Evolutionary conservation across 2,797 vertebrate genomes (phyloP), one percentile per base, ranked within the genome.

Genomic region (Gymnoscopelus microlampas): DNA sequence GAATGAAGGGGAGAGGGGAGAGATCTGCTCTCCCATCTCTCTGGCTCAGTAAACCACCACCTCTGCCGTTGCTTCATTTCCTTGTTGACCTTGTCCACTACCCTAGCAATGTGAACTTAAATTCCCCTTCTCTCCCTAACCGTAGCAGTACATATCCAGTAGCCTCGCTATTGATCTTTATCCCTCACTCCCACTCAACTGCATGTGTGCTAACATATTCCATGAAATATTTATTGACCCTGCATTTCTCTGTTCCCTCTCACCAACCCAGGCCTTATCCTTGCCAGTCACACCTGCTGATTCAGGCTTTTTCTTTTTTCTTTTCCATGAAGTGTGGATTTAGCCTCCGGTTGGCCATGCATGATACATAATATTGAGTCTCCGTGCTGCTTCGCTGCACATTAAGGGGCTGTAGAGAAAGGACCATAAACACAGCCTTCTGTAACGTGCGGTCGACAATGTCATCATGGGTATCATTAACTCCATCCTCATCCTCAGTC

Each of bases 211-310:
- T 63, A 75, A 85, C 85, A 76, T 70, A 66, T 70, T 70, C 59
- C 71, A 86, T 88, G 51, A 85, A 88, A 89, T 80, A 88, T 88
- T 79, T 82, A 90, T 86, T 84, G 80, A 48, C 60, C 73, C 70
- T 32, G 49, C 66, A 73, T 76, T 54, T 23, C 54, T 62, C 39
- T 10, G 39, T 44, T 44, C 63, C n/a, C 59, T 63, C 68, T 70
- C 70, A 68, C 29, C 82, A 79, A 86, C 78, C 59, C 47, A 1
- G 64, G 49, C 73, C 39, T 44, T 73, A 70, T 81, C 81, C 74
- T 82, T 71, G 29, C 39, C 60, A 84, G 77, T 83, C 81, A 86
- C 81, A 89, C 82, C 73, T 88, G 82, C 89, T 87, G 77, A 83
- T 81, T 50, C 68, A 78, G 76, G 83, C 54, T 19, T 61, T 47